Conservation (phyloP, 1,140 invertebrate genomes). For the Dreissena polymorpha region DNA sequence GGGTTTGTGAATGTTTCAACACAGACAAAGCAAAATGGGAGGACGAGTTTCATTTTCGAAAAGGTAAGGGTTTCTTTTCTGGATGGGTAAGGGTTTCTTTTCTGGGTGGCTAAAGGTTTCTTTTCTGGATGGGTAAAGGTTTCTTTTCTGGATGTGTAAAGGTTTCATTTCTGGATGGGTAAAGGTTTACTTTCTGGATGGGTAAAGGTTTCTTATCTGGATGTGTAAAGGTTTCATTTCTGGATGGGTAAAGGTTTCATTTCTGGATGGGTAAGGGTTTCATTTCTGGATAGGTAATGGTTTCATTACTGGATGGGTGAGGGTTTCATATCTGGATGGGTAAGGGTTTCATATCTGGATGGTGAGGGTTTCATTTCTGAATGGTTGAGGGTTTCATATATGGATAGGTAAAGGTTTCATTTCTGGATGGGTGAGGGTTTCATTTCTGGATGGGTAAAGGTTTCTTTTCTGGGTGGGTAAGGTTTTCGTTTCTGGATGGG, state of each 20-base stretch:
- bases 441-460: too few species aligned
- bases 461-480: too few species aligned
- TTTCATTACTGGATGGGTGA: background rate
- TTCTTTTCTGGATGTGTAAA: background rate
- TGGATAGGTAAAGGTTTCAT: too few species aligned
- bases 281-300: background rate
- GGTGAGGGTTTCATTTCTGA: background rate
- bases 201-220: background rate
- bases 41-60: constrained; percentile 53
- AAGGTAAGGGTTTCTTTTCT: constrained; percentile 22
- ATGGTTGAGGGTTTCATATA: background rate
- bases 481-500: too few species aligned
- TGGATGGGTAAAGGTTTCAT: background rate
- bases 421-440: too few species aligned
- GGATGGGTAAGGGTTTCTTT: too few species aligned
- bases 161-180: background rate
- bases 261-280: background rate
- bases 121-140: background rate
- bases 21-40: constrained; percentile 47
- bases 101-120: background rate
- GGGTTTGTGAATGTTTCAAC: constrained; percentile 47
- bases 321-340: background rate
- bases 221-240: background rate
- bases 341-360: background rate
- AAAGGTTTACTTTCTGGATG: background rate